Evolutionary conservation across 2,888 invertebrate genomes (phyloP).

Genomic region (Ametastegia equiseti): DNA sequence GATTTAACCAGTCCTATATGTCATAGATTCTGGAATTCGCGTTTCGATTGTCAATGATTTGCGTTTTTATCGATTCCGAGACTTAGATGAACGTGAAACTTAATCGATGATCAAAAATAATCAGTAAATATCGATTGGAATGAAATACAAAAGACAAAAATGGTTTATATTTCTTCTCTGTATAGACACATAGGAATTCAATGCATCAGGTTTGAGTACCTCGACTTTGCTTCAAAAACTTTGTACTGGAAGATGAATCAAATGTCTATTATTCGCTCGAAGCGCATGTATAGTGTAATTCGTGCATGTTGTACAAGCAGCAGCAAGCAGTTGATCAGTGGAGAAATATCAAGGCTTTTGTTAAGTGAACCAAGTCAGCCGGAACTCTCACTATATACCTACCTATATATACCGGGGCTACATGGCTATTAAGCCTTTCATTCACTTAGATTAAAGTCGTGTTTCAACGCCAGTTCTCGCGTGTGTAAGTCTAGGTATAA

Average conservation of each 20-base stretch:
- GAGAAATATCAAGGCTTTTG: slow-evolving; percentile 30
- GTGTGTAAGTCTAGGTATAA: too few species aligned
- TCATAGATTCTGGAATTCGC: too few species aligned
- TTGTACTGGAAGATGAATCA: not conserved
- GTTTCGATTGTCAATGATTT: too few species aligned
- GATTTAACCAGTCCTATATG: too few species aligned
- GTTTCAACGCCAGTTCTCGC: not conserved
- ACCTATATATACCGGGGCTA: too few species aligned
- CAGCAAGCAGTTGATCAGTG: not conserved
- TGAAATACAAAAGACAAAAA: too few species aligned
- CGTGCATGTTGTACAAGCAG: too few species aligned
- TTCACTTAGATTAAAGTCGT: not conserved
- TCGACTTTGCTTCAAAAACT: not conserved
- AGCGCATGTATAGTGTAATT: not conserved
- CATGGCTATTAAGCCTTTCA: not conserved
- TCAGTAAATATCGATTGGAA: too few species aligned
- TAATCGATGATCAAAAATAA: too few species aligned
- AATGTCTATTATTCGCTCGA: not conserved
- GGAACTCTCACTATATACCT: slow-evolving; percentile 19
- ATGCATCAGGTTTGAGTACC: not conserved
- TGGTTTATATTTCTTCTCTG: too few species aligned
- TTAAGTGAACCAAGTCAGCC: slow-evolving; percentile 36
- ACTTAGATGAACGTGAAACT: too few species aligned
- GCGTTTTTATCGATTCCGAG: too few species aligned
- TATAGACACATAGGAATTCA: not conserved